Conservation (phyloP, 2,888 invertebrate species). For the Pardosa pseudoannulata region DNA sequence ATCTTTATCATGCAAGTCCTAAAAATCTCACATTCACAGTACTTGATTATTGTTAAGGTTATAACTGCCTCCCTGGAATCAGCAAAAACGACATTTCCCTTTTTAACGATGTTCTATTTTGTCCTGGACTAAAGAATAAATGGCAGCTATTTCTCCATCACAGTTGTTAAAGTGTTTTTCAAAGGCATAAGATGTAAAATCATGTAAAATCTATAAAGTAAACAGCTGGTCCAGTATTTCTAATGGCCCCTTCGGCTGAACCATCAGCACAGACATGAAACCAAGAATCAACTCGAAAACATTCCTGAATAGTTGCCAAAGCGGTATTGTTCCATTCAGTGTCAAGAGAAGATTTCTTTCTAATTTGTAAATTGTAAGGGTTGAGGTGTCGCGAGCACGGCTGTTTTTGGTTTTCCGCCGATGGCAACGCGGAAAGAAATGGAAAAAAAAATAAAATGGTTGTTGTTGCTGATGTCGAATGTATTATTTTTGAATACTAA, state of each 20-base stretch:
- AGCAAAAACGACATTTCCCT: slow-evolving; percentile 8
- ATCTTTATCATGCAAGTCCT: neutral
- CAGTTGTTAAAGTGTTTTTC: slow-evolving; percentile 7
- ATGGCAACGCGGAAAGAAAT: too few species aligned
- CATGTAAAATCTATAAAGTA: neutral
- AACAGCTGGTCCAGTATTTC: neutral
- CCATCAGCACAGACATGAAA: slow-evolving; percentile 3
- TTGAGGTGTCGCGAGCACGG: too few species aligned
- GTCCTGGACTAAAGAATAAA: neutral
- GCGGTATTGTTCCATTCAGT: neutral
- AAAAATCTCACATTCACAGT: neutral
- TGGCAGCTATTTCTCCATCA: slow-evolving; percentile 8
- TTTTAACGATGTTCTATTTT: neutral
- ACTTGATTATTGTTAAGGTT: neutral
- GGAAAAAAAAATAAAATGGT: too few species aligned
- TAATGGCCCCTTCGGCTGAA: slow-evolving; percentile 2
- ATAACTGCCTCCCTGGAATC: slow-evolving; percentile 1
- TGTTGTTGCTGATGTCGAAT: too few species aligned
- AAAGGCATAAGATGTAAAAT: neutral
- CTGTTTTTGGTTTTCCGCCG: too few species aligned
- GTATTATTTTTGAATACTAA: too few species aligned
- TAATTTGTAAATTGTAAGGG: too few species aligned
- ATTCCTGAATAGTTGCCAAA: neutral
- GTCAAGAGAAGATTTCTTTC: too few species aligned
- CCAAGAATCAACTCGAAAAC: neutral